phyloP scores from a whole-genome alignment of 2,113 vertebrate genomes.

The Myanophis thanlyinensis region DNA sequence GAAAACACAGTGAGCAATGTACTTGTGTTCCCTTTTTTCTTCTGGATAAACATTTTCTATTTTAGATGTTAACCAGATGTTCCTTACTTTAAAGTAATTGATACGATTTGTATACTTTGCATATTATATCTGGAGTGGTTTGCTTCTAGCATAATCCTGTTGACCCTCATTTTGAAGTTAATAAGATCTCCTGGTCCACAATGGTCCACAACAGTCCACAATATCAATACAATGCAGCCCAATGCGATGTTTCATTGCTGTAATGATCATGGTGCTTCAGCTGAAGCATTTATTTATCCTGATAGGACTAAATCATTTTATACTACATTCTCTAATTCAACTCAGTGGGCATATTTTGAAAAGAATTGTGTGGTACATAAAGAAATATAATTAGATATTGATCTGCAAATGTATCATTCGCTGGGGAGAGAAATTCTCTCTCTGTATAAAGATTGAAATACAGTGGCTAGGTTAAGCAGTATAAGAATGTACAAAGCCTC shows the following conservation, averaged over 20 bases:
- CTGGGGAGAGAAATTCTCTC: background rate
- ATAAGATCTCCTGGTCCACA: background rate
- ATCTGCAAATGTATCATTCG: background rate
- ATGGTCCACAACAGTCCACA: background rate
- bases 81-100: background rate
- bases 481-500: background rate
- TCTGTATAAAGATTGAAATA: background rate
- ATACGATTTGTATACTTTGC: background rate
- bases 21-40: background rate
- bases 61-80: background rate
- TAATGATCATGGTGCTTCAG: background rate
- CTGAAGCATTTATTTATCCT: background rate
- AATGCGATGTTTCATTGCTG: background rate
- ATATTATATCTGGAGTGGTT: background rate
- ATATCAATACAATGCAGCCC: background rate
- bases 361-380: background rate
- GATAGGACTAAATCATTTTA: background rate
- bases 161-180: background rate
- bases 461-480: background rate
- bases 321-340: background rate
- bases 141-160: background rate
- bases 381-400: constrained; percentile 27
- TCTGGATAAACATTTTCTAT: background rate
- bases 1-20: background rate
- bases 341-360: background rate